Evolutionary conservation across 35 echinoderm and acorn worm species (phyloP).

Genomic region (Apostichopus parvimensis): DNA sequence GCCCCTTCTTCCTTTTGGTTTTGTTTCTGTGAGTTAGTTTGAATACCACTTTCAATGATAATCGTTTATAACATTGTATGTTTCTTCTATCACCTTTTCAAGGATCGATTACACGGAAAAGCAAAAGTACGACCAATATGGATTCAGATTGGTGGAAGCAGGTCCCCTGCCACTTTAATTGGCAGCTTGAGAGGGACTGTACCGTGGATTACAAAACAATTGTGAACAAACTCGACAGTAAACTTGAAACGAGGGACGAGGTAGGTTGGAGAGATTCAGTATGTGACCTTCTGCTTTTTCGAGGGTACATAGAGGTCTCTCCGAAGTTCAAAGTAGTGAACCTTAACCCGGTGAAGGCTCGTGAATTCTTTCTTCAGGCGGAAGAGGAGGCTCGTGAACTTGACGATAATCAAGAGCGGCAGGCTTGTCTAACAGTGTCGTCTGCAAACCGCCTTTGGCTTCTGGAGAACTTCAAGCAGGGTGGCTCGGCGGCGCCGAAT

Average conservation of each 20-base stretch:
- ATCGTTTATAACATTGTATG: no score
- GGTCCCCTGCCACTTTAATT: conserved; percentile 42
- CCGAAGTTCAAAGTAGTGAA: conserved; percentile 1
- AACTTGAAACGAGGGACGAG: conserved; percentile 2
- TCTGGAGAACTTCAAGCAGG: background rate
- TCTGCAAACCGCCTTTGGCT: conserved; percentile 36
- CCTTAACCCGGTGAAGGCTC: conserved; percentile 2
- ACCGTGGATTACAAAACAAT: background rate
- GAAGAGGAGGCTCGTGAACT: background rate
- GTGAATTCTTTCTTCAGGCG: conserved; percentile 3
- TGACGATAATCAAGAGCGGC: background rate
- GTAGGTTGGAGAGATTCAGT: background rate
- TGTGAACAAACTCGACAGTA: conserved; percentile 2
- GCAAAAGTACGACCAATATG: background rate
- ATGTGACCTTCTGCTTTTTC: conserved; percentile 20
- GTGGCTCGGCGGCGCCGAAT: background rate
- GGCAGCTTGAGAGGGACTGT: background rate
- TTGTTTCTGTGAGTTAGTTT: no score
- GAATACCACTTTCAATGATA: no score
- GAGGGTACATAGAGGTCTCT: conserved; percentile 36
- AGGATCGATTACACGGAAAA: no score
- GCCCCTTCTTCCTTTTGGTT: no score
- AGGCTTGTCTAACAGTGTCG: background rate
- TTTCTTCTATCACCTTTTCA: no score
- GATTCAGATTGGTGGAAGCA: conserved; percentile 26